Percentiles rank a stretch among this genome's conserved stretches.
Conservation (phyloP, 2,113 vertebrate species). For the Gnathochromis pfefferi region DNA sequence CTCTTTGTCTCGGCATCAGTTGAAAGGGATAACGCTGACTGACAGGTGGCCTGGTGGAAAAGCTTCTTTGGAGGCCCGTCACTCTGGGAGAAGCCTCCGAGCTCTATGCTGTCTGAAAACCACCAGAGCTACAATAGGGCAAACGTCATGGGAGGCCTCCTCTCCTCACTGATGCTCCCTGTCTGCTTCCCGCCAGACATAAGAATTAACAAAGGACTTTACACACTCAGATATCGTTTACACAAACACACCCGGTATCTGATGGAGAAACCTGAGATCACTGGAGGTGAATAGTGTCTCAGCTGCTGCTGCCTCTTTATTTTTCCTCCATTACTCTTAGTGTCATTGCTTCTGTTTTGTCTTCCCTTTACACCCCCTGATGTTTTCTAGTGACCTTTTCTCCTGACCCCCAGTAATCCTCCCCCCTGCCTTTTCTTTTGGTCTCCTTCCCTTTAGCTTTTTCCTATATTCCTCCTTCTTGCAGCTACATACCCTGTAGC, state of each 20-base stretch:
- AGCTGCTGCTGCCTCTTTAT: slow-evolving; percentile 28
- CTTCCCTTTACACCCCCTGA: not conserved
- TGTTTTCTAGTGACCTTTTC: slow-evolving; percentile 34
- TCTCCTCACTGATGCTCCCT: not conserved
- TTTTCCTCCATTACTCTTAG: not conserved
- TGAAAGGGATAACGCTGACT: slow-evolving; percentile 22
- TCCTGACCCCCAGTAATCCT: slow-evolving; percentile 27
- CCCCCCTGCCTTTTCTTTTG: slow-evolving; percentile 20
- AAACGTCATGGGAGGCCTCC: slow-evolving; percentile 24
- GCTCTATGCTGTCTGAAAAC: slow-evolving; percentile 2
- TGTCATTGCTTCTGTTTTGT: not conserved
- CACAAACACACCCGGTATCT: not conserved
- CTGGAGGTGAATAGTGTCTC: slow-evolving; percentile 26
- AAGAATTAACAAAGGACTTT: not conserved
- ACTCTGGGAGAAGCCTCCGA: slow-evolving; percentile 38
- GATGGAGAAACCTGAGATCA: slow-evolving; percentile 9
- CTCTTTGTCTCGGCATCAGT: not conserved
- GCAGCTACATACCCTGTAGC: slow-evolving; percentile 6
- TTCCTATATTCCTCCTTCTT: not conserved
- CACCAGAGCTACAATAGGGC: not conserved
- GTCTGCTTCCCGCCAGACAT: not conserved
- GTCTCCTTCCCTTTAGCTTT: not conserved
- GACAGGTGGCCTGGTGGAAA: slow-evolving; percentile 41
- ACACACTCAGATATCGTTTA: not conserved
- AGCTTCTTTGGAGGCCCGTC: slow-evolving; percentile 23